phyloP scores from a whole-genome alignment of 2,797 vertebrate genomes.

The Melanotaenia trifasciata region DNA sequence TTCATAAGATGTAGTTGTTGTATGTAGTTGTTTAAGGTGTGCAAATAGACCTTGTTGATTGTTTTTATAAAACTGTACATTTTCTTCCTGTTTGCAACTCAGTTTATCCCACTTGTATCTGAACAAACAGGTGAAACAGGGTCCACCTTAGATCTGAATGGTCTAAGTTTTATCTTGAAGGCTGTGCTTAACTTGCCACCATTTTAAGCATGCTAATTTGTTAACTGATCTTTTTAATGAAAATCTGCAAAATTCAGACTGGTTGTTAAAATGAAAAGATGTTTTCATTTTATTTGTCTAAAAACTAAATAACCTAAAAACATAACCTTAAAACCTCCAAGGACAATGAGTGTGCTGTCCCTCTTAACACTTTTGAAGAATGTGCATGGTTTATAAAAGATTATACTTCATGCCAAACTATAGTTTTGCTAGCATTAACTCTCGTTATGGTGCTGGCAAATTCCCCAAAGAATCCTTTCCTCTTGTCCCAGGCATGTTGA shows the following conservation, averaged over 20 bases:
- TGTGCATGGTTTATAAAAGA: not conserved
- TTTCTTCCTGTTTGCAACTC: constrained; percentile 15
- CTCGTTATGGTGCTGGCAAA: constrained; percentile 11
- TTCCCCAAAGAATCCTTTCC: constrained; percentile 52
- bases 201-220: too few species aligned
- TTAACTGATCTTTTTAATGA: too few species aligned
- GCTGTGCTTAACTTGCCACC: too few species aligned
- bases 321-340: not conserved
- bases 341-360: not conserved
- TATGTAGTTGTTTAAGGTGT: constrained; percentile 21
- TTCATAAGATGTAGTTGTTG: constrained; percentile 49
- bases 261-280: too few species aligned
- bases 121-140: not conserved
- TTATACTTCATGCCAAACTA: not conserved
- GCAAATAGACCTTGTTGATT: constrained; percentile 24
- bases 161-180: too few species aligned
- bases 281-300: too few species aligned
- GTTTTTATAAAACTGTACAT: constrained; percentile 11
- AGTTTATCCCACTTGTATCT: not conserved
- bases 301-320: too few species aligned
- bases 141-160: too few species aligned
- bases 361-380: not conserved
- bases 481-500: constrained; percentile 60
- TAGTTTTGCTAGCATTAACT: not conserved
- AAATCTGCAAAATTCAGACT: too few species aligned